Base-by-base conservation (phyloP, 2,113 vertebrate species). In the Probosciger aterrimus region DNA sequence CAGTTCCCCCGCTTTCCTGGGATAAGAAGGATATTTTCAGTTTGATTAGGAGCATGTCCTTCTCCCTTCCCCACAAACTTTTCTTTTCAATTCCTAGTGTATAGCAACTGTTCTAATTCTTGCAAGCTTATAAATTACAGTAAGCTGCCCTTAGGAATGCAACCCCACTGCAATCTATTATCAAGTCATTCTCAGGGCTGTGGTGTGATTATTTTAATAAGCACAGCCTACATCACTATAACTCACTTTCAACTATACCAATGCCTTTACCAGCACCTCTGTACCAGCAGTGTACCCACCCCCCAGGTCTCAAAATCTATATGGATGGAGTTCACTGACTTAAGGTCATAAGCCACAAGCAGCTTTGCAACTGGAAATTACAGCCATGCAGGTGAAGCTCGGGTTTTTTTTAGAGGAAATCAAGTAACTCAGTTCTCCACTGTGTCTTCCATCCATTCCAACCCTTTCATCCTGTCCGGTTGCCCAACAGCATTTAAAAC, bases 371-470 rank as follows among this genome's bases (percentile, higher is more conserved):
- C 30, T 30, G 22, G 27, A 70, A 81, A 33, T 2, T 49, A 70
- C 7, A 49, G 46, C 31, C 53, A 18, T 0, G 2, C 23, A 64
- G 6, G 3, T 8, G 4, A 62, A 65, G 6, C 14, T 75, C 6
- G 9, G 57, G 12, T 24, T 1, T 18, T 35, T 75, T 82, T 44
- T 7, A 9, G 1, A 62, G 4, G 6, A 94, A 74, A 74, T 9
- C 0, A 6, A 23, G 1, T 33, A 43, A 55, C 23, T 55, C 31
- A 15, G 6, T 7, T 31, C 15, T 68, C 9, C 4, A 3, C 4
- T 46, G 18, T 49, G 6, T 12, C 12, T 27, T 86, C 12, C 55
- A 50, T 9, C 7, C 25, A 11, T 6, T 11, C 8, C 24, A 55
- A 24, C 3, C 28, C 15, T 22, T 57, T n/a, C 47, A 16, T 27